phyloP scores from a whole-genome alignment of 1,140 invertebrate genomes.

The Pseudomyrmex pallidus region DNA sequence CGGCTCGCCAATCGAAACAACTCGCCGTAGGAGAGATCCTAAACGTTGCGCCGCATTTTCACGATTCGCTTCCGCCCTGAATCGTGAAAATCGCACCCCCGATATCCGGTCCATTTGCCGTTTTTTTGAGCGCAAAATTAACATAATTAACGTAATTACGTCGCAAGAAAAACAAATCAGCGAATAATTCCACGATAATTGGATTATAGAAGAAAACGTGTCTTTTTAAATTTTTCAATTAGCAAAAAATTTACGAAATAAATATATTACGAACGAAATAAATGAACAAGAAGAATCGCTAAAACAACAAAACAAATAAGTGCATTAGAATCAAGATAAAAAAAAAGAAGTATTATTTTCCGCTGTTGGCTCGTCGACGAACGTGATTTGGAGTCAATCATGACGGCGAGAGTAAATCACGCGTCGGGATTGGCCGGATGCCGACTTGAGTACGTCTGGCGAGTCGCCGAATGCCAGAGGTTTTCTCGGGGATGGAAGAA shows the following conservation, averaged over 20 bases:
- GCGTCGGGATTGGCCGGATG: constrained; percentile 6
- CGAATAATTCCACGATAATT: background rate
- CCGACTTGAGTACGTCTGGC: constrained; percentile 19
- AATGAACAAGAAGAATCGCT: background rate
- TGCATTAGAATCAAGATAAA: background rate
- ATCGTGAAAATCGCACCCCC: constrained; percentile 7
- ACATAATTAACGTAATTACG: background rate
- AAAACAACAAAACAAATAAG: background rate
- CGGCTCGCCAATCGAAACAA: constrained; percentile 37
- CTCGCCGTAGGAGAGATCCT: background rate
- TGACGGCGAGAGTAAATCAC: constrained; percentile 20
- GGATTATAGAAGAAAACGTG: background rate
- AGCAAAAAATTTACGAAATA: background rate
- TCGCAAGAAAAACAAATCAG: background rate
- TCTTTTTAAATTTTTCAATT: background rate
- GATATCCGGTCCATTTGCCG: background rate
- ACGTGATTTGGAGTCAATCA: background rate
- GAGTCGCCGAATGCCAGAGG: background rate
- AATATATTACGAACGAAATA: background rate
- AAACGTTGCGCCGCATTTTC: background rate
- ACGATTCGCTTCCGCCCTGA: background rate
- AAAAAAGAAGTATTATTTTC: background rate
- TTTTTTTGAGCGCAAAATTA: constrained; percentile 6
- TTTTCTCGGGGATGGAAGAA: no score
- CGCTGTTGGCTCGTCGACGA: background rate